Evolutionary conservation across 2,888 invertebrate species (phyloP), one percentile per base, ranked within the genome.

Genomic region (Spilarctia lutea): DNA sequence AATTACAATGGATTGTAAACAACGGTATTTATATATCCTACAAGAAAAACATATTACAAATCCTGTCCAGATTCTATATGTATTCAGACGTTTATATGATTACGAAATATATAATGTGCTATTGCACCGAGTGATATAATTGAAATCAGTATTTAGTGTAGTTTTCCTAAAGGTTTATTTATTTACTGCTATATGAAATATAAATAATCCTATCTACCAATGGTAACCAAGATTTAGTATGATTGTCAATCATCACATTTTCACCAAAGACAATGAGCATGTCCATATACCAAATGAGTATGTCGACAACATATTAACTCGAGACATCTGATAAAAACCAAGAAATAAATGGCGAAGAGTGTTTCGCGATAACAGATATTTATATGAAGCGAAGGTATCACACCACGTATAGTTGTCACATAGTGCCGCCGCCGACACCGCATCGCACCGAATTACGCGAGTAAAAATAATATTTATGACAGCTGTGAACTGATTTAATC

Each of bases 291-390:
- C 39, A 10, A 66, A 66, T 24, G 0, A 24, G 2, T 3, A 24
- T 10, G 35, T 74, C 73, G n/a, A 66, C 75, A 75, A 80, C 82
- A 90, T 88, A 92, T 92, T 87, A 91, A 90, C 88, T 87, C 87
- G 89, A 88, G 89, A 90, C 89, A 91, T 91, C 89, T 86, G 91
- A 93, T 93, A 91, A 91, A 91, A 88, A 60, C 63, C 74, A 86
- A 85, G 87, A 90, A 90, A 91, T 88, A 90, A 89, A 87, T 88
- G 85, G 79, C 82, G 84, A 83, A 87, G 87, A 85, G 84, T 80
- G 39, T 16, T 80, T 63, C 76, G 79, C 84, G 90, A 92, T 91
- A 91, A 88, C 84, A 83, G 80, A 87, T 90, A 87, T 91, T 90
- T 91, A 90, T 89, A 87, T 63, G 42, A 16, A 20, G 39, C 42